Percentiles rank a stretch among this genome's conserved stretches.
phyloP scores from a whole-genome alignment of 2,888 invertebrate species.

The Tuta absoluta region DNA sequence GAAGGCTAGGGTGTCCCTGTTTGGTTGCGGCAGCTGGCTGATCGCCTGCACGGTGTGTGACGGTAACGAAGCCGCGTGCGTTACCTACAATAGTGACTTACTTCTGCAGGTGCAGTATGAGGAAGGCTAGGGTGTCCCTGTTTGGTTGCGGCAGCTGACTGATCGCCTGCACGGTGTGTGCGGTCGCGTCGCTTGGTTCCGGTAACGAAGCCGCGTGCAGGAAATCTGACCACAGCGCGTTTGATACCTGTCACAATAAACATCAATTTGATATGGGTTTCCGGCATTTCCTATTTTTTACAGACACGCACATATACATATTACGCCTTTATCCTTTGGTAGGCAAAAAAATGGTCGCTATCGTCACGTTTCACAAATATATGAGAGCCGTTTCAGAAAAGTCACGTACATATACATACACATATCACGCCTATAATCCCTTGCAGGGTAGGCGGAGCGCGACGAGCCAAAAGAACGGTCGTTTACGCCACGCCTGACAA shows the following conservation, averaged over 20 bases:
- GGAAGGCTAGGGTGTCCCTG: slow-evolving; percentile 95
- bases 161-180: slow-evolving; percentile 87
- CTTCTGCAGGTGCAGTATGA: slow-evolving; percentile 94
- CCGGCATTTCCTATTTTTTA: not conserved
- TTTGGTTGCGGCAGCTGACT: slow-evolving; percentile 94
- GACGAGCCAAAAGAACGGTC: no score
- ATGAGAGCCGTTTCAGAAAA: no score
- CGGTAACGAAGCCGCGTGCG: no score
- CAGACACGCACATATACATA: not conserved
- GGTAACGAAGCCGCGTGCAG: slow-evolving; percentile 83
- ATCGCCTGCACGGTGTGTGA: slow-evolving; percentile 88
- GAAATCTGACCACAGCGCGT: slow-evolving; percentile 91
- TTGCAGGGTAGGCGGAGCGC: no score
- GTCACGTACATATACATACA: no score
- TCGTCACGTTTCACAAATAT: no score
- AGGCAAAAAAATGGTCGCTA: no score
- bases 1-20: slow-evolving; percentile 97
- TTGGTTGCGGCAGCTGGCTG: slow-evolving; percentile 92
- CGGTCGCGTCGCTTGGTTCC: slow-evolving; percentile 82
- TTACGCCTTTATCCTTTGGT: no score
- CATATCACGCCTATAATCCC: no score
- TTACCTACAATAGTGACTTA: slow-evolving; percentile 52
- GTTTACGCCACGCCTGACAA: no score
- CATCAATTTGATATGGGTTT: not conserved
- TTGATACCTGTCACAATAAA: slow-evolving; percentile 82